Base-by-base conservation (phyloP, 2,797 vertebrate species). In the Ptychadena robeensis region DNA sequence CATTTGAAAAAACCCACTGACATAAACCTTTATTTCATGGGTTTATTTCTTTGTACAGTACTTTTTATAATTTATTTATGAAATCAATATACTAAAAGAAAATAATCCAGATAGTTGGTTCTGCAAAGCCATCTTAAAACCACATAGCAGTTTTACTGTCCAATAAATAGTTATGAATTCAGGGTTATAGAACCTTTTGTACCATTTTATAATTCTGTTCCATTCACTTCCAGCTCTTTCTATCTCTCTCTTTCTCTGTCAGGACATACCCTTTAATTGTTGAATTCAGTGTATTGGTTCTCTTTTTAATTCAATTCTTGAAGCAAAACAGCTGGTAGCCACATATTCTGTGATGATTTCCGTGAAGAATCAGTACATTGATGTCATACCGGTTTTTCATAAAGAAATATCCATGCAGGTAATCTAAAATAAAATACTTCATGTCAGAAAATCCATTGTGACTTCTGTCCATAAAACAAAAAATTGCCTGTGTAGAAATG, bases 371-470 rank as follows among this genome's bases (percentile, higher is more conserved):
- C 27, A 70, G 53, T 22, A 78, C 37, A 78, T 44, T 78, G 28
- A 27, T 71, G 48, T 35, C 34, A 80, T 70, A 59, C 9, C 30
- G 61, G 14, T 61, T 70, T 80, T 61, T 63, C 27, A 70, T 38
- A 70, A 70, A 63, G 11, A 71, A 69, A 80, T 63, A 71, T 61
- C 53, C 44, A 79, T 79, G 77, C n/a, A 68, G 22, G 34, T 28
- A 79, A 57, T 79, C 15, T 70, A 48, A 70, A 79, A 79, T 69
- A 59, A 68, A 68, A 70, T 70, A 79, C 63, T 67, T 77, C 66
- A 59, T 68, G 66, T 79, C 66, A 70, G 48, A 70, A 79, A 79
- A 79, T 79, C 65, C 27, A 79, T 79, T 70, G 37, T 70, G 68
- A 68, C 57, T 69, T 77, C 31, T 44, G 65, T 67, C 40, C 38